A percentile compares a stretch with the other conserved stretches of the same genome.
These are phyloP conservation scores for Martes martes DNA, from an alignment of 2,113 vertebrate genomes.

Conservation along the genomic window DNA sequence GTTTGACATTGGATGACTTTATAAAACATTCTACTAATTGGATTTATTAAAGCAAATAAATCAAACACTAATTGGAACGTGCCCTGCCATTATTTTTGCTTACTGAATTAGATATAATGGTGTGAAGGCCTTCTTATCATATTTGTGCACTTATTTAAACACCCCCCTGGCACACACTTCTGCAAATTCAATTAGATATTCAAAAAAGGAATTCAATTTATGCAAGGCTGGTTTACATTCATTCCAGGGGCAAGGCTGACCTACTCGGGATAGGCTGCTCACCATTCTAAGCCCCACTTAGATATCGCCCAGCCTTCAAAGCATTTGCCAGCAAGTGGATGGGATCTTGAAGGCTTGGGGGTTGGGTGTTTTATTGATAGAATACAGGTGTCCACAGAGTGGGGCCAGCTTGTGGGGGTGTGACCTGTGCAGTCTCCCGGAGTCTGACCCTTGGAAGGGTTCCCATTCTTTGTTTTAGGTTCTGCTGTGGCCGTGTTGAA, in stretches of 20 bases:
- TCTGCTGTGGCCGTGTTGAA: neutral
- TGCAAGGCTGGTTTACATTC: constrained; percentile 86
- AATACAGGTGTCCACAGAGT: neutral
- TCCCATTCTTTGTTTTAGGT: neutral
- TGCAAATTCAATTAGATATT: constrained; percentile 88
- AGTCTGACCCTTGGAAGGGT: neutral
- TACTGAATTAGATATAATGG: constrained; percentile 86
- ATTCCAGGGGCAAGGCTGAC: constrained; percentile 81
- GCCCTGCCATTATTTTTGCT: constrained; percentile 88
- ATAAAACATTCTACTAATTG: constrained; percentile 87
- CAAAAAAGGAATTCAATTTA: constrained; percentile 83
- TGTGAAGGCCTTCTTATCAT: constrained; percentile 86
- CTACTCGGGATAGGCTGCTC: constrained; percentile 78
- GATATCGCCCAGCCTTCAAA: constrained; percentile 62
- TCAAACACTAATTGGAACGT: constrained; percentile 86
- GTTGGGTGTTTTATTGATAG: neutral
- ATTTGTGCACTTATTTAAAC: constrained; percentile 89
- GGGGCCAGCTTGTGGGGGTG: neutral
- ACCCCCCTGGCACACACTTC: constrained; percentile 83
- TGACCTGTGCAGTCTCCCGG: neutral
- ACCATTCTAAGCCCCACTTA: constrained; percentile 81
- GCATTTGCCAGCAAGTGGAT: neutral
- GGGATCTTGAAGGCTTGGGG: neutral
- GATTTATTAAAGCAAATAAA: constrained; percentile 89
- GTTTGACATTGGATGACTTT: constrained; percentile 88